Base-by-base conservation (phyloP, 1,140 invertebrate species). In the Myzus persicae region DNA sequence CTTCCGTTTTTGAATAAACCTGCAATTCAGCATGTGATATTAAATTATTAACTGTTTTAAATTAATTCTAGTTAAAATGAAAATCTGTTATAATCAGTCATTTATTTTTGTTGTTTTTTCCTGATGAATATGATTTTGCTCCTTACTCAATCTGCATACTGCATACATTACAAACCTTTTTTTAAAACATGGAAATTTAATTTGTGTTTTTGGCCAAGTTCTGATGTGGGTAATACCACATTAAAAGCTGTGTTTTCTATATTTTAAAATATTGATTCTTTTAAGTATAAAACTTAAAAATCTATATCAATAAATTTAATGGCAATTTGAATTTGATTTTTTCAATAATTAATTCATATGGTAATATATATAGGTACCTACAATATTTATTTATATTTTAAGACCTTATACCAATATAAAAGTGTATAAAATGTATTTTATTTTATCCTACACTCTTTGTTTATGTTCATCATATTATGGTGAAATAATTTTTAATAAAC, bases 1-100 rank as follows among this genome's bases (percentile, higher is more conserved):
- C 76, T 93, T 44, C 93, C 94, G 42, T 94, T 94, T 48, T 89
- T 93, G 82, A 94, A 94, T 67, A 94, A 93, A 93, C 94, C 94
- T 94, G 90, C 38, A 94, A 93, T 42, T 31, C 2, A 40, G 44
- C 11, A 22, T n/a, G n/a, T n/a, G n/a, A n/a, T 36, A 46, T 48
- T 88, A 42, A n/a, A n/a, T n/a, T 85, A 14, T 48, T 36, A 48
- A 88, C 0, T 51, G 7, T 88, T 24, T 8, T 36, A 51, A 36
- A 88, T 48, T 11, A 48, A 89, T 89, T 20, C 24, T 40, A 1
- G 0, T 8, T 88, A 38, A 89, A 38, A 87, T 46, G 26, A 87
- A 87, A 87, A 87, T 44, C 3, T 87, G 11, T 22, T 1, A 42
- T 46, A 87, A 46, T 22, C 18, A 36, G 9, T 9, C 24, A 3